Evolutionary conservation across 1,140 invertebrate species (phyloP).

Genomic region (Chelonus insularis): DNA sequence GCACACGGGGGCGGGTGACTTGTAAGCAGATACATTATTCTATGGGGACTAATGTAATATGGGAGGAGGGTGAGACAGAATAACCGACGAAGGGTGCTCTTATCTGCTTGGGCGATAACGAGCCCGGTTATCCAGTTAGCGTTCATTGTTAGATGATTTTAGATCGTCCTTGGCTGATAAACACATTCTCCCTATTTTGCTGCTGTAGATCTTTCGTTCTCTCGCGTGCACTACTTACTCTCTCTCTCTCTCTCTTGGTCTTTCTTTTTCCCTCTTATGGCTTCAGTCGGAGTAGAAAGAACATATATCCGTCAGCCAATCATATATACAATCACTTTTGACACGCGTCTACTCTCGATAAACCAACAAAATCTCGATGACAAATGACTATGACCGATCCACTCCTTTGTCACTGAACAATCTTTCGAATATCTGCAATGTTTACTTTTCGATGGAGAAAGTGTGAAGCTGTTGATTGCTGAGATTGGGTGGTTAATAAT

Average conservation of each 20-base stretch:
- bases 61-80: slow-evolving; percentile 38
- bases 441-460: no score
- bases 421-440: no score
- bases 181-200: slow-evolving; percentile 22
- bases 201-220: slow-evolving; percentile 32
- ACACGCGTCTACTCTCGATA: slow-evolving; percentile 36
- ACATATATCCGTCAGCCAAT: slow-evolving; percentile 13
- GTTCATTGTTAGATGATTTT: slow-evolving; percentile 58
- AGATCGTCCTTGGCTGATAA: slow-evolving; percentile 42
- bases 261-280: background rate
- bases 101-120: slow-evolving; percentile 53
- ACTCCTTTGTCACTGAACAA: slow-evolving; percentile 40
- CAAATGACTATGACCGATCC: slow-evolving; percentile 50
- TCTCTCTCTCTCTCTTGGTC: background rate
- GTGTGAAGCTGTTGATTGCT: no score
- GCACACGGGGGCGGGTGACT: slow-evolving; percentile 39
- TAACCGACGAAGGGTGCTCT: slow-evolving; percentile 33
- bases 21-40: slow-evolving; percentile 55
- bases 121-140: slow-evolving; percentile 58
- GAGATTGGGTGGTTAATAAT: no score
- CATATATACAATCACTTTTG: slow-evolving; percentile 22
- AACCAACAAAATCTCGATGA: slow-evolving; percentile 49
- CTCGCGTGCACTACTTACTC: background rate
- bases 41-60: slow-evolving; percentile 56
- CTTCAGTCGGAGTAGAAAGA: slow-evolving; percentile 7